These are phyloP conservation scores for Hanleya hanleyi DNA, from an alignment of 2,888 invertebrate species.

Conservation along the genomic window DNA sequence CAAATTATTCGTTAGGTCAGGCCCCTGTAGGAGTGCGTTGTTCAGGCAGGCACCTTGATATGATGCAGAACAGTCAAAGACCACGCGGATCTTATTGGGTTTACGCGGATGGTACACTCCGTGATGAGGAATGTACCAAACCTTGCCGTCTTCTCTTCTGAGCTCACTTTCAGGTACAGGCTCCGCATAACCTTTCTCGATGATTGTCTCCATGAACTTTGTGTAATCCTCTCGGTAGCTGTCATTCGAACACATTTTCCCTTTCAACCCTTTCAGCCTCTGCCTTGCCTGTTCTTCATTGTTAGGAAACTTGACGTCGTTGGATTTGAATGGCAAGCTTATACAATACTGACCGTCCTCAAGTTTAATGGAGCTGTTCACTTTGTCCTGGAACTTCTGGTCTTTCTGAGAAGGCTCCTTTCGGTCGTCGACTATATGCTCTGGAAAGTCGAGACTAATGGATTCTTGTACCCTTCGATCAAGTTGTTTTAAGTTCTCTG, in stretches of 20 bases:
- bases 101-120: conserved; percentile 25
- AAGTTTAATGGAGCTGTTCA: conserved; percentile 5
- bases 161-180: too few relatives aligned
- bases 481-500: not conserved
- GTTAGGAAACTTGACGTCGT: conserved; percentile 2
- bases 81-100: conserved; percentile 5
- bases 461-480: conserved; percentile 12
- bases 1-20: conserved; percentile 18
- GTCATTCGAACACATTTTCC: not conserved
- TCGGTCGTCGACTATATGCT: conserved; percentile 25
- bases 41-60: conserved; percentile 13
- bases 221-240: conserved; percentile 3
- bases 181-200: conserved; percentile 15
- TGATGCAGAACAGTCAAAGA: conserved; percentile 10
- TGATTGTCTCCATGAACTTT: conserved; percentile 14
- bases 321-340: not conserved
- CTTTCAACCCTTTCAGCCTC: not conserved
- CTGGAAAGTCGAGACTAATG: conserved; percentile 31
- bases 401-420: conserved; percentile 26
- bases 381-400: conserved; percentile 17
- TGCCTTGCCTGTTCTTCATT: not conserved
- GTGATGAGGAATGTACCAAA: conserved; percentile 23
- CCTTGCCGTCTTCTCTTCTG: too few relatives aligned
- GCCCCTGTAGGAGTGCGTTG: conserved; percentile 9
- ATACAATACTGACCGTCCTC: not conserved